Evolutionary conservation across 2,888 invertebrate genomes (phyloP).

Genomic region (Xanthia icteritia): DNA sequence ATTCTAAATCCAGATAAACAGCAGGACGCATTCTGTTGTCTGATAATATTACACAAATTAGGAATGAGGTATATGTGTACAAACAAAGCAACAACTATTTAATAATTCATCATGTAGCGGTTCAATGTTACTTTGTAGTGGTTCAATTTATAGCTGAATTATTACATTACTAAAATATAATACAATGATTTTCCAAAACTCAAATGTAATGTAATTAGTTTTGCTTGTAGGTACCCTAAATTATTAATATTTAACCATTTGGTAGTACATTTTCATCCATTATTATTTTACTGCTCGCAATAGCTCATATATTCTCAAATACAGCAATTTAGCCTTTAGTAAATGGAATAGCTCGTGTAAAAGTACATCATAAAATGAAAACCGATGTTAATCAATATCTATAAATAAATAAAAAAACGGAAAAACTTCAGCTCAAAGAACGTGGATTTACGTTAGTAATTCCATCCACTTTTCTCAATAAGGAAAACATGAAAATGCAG

Average conservation of each 20-base stretch:
- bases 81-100: background rate
- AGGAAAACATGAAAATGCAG: background rate
- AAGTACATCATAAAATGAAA: background rate
- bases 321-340: background rate
- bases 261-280: conserved; percentile 4
- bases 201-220: conserved; percentile 35
- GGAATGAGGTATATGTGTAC: background rate
- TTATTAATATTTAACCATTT: conserved; percentile 28
- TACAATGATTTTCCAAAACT: conserved; percentile 20
- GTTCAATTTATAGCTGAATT: conserved; percentile 1
- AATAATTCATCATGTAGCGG: background rate
- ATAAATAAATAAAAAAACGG: background rate
- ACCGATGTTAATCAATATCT: background rate
- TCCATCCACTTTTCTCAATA: background rate
- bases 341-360: background rate
- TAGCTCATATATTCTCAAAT: background rate
- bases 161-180: conserved; percentile 19
- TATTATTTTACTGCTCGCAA: background rate
- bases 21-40: too few relatives aligned
- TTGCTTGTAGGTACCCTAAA: background rate
- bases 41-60: conserved; percentile 3
- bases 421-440: background rate
- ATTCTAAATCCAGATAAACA: background rate
- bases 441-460: background rate
- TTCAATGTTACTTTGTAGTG: background rate